phyloP scores from a whole-genome alignment of 2,888 invertebrate species.

The Agriopis leucophaearia region DNA sequence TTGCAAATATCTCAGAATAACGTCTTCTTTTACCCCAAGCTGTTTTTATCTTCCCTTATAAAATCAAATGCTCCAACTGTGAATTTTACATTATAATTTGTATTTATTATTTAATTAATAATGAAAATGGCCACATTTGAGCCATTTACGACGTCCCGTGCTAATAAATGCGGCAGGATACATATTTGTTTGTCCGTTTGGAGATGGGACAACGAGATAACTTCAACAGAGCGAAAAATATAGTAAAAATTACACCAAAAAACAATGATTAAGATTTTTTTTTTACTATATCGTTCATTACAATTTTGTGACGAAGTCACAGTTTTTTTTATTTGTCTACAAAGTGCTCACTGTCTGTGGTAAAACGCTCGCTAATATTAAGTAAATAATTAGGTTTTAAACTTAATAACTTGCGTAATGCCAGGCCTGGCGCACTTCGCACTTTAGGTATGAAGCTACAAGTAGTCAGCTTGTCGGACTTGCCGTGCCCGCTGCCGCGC shows the following conservation, averaged over 20 bases:
- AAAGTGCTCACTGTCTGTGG: no score
- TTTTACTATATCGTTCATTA: no score
- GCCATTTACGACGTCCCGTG: slow-evolving; percentile 54
- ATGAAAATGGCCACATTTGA: slow-evolving; percentile 61
- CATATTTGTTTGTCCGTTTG: slow-evolving; percentile 13
- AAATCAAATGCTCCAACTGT: slow-evolving; percentile 20
- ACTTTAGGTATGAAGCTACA: no score
- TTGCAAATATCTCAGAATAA: slow-evolving; percentile 6
- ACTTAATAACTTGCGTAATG: no score
- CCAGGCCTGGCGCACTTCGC: no score
- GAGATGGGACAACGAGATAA: slow-evolving; percentile 23
- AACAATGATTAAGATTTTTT: not conserved
- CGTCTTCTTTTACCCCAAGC: slow-evolving; percentile 24
- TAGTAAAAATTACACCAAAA: not conserved
- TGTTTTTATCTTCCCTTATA: slow-evolving; percentile 11
- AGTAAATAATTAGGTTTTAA: no score
- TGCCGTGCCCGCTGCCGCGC: no score
- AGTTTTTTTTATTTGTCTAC: no score
- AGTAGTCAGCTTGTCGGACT: no score
- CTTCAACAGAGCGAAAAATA: not conserved
- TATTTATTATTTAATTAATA: slow-evolving; percentile 69
- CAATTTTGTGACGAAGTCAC: no score
- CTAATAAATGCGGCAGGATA: slow-evolving; percentile 47
- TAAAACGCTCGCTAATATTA: no score
- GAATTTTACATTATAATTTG: slow-evolving; percentile 22